Conservation (phyloP, 2,113 vertebrate genomes). For the Oxyruncus cristatus region DNA sequence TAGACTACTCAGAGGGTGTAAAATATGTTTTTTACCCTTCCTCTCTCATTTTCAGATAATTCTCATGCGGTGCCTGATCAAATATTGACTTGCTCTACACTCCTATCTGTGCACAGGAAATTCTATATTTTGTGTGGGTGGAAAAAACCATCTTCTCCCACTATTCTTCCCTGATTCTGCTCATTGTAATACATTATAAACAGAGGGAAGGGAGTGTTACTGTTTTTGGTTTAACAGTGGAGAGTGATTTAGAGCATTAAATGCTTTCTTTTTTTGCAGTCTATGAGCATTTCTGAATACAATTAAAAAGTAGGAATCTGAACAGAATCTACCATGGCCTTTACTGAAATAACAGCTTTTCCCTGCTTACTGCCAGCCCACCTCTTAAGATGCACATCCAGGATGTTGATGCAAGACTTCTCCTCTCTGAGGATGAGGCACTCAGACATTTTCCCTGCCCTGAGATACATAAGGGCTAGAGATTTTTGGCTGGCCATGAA, state of each 20-base stretch:
- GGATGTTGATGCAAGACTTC: neutral
- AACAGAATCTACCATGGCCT: neutral
- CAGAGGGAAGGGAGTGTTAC: neutral
- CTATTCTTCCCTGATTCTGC: neutral
- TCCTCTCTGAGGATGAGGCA: rapidly evolving
- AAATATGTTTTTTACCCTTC: neutral
- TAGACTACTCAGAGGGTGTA: neutral
- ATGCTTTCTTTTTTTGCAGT: neutral
- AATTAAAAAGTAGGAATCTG: neutral
- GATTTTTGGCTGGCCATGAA: neutral
- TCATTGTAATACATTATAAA: neutral
- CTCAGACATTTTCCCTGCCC: neutral
- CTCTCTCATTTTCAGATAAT: neutral
- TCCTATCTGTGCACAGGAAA: neutral
- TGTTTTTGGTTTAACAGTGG: neutral
- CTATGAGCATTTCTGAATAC: neutral
- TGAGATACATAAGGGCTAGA: neutral
- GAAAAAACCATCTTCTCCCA: neutral
- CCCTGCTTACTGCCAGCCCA: neutral
- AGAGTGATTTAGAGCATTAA: neutral
- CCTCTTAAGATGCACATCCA: neutral
- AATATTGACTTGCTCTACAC: neutral
- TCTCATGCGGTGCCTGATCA: neutral
- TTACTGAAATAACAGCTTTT: neutral
- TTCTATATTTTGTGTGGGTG: neutral